Conservation (phyloP, 2,797 vertebrate genomes). For the Parauchenoglanis punctatus region DNA sequence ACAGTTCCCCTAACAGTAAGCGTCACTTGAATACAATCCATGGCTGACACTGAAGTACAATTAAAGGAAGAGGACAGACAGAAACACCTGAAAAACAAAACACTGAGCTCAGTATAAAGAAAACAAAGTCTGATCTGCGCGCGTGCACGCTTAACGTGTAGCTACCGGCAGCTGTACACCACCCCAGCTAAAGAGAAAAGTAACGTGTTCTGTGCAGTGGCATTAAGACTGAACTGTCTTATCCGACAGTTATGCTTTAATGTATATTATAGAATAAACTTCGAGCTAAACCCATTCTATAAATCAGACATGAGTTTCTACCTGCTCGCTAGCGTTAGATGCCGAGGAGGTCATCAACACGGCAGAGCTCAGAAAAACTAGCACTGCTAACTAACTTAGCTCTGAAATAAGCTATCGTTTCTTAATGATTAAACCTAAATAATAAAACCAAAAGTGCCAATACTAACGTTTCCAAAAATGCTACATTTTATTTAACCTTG, state of each 20-base stretch:
- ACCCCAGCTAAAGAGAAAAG: neutral
- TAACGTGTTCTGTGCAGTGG: neutral
- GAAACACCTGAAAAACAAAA: constrained; percentile 2
- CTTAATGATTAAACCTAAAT: neutral
- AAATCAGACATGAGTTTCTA: neutral
- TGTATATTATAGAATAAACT: neutral
- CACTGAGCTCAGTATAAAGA: neutral
- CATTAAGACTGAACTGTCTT: too few relatives aligned
- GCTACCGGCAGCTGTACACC: neutral
- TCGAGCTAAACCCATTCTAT: neutral
- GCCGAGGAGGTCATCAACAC: neutral
- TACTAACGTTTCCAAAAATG: neutral
- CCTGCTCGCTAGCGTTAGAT: neutral
- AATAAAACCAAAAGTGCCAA: neutral
- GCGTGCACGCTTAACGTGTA: neutral
- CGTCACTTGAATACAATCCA: constrained; percentile 84
- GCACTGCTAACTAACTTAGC: neutral
- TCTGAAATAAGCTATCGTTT: neutral
- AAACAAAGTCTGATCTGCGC: neutral
- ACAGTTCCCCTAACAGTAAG: constrained; percentile 83
- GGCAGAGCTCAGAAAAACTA: too few relatives aligned
- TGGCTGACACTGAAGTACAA: constrained; percentile 61
- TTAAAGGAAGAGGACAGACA: neutral
- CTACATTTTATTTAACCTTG: neutral
- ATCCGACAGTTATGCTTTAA: neutral